Conservation (phyloP, 2,888 invertebrate genomes). For the Rhaphigaster nebulosa region DNA sequence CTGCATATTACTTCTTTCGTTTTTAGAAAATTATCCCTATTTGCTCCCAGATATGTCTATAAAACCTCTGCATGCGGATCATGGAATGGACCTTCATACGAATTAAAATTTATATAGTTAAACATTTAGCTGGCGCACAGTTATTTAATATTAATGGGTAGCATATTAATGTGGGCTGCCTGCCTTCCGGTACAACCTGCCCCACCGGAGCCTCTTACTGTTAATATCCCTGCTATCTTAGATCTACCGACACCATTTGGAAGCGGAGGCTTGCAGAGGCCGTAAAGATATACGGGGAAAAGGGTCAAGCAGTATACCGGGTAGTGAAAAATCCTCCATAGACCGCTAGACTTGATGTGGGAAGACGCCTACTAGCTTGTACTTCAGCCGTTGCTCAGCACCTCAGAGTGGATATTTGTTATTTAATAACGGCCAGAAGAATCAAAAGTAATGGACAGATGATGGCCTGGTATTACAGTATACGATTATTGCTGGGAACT, state of each 20-base stretch:
- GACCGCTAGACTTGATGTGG: conserved; percentile 3
- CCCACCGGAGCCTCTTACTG: not conserved
- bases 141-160: not conserved
- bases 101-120: not conserved
- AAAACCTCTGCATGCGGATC: no score
- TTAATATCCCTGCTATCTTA: not conserved
- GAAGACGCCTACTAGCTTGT: not conserved
- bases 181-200: not conserved
- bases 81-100: not conserved
- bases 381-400: not conserved
- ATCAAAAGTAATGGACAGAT: not conserved
- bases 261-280: not conserved
- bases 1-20: no score
- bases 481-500: not conserved
- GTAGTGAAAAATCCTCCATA: not conserved
- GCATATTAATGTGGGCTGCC: not conserved
- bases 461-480: not conserved
- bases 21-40: no score
- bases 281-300: not conserved
- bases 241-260: conserved; percentile 7
- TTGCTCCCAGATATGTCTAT: no score
- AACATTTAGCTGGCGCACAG: not conserved
- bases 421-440: not conserved
- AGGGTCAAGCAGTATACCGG: conserved; percentile 6
- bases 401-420: not conserved